Conservation (phyloP, 2,797 vertebrate genomes). For the Lepilemur septentrionalis region DNA sequence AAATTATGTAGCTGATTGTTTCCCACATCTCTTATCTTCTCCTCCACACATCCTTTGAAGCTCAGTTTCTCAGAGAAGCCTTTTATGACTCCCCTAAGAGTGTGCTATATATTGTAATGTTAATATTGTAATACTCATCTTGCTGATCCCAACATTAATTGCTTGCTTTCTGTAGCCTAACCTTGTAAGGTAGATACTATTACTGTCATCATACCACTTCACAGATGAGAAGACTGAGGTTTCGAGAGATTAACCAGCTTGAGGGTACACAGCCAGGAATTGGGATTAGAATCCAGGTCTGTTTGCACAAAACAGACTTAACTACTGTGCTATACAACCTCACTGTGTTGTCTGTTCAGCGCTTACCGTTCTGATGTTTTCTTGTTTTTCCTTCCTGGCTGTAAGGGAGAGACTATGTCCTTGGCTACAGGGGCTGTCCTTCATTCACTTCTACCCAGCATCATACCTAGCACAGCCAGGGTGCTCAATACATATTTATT, state of each 20-base stretch:
- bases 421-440: background rate
- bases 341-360: background rate
- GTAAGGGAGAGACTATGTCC: background rate
- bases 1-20: background rate
- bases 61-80: background rate
- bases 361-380: background rate
- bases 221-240: background rate
- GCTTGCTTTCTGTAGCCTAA: background rate
- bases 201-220: background rate
- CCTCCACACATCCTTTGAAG: background rate
- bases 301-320: background rate
- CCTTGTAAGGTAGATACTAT: background rate
- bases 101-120: background rate
- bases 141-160: background rate
- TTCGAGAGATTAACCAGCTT: background rate
- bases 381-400: background rate
- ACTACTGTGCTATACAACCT: background rate
- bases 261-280: background rate
- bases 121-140: background rate
- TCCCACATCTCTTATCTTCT: background rate
- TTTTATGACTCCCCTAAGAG: background rate
- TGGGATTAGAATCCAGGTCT: background rate
- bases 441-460: background rate
- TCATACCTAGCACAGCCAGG: background rate
- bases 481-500: conserved; percentile 41